Conservation (phyloP, 2,113 vertebrate genomes). For the Prunella fulvescens region DNA sequence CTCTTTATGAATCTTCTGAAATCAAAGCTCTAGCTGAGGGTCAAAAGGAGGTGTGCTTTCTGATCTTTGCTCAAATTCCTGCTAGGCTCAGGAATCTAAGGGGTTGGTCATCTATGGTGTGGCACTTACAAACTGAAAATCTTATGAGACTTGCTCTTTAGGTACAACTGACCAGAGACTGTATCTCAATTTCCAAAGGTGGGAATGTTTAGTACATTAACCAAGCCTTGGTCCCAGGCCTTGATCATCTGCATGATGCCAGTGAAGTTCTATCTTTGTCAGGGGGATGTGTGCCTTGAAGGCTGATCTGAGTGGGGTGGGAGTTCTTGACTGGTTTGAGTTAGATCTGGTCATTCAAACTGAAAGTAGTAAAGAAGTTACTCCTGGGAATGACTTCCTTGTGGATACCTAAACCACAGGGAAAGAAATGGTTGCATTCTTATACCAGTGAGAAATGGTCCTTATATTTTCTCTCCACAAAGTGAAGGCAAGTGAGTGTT, state of each 20-base stretch:
- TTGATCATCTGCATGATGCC: neutral
- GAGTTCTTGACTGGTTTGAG: neutral
- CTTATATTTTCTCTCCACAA: neutral
- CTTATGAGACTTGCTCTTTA: neutral
- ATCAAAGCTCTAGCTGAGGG: neutral
- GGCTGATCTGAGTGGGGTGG: neutral
- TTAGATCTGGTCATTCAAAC: neutral
- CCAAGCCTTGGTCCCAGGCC: neutral
- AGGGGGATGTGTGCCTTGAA: neutral
- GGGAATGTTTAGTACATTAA: neutral
- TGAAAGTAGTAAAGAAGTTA: neutral
- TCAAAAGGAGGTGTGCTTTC: neutral
- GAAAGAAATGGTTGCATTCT: neutral
- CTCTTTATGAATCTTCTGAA: neutral
- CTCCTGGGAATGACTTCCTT: neutral
- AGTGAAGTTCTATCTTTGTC: neutral
- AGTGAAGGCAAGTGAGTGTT: fast-evolving
- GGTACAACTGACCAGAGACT: neutral
- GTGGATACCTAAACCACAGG: neutral
- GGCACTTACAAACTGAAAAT: neutral
- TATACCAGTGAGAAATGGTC: neutral
- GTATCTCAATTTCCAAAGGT: neutral
- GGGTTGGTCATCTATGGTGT: neutral
- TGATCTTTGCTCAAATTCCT: neutral
- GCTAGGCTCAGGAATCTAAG: neutral